Evolutionary conservation across 2,113 vertebrate species (phyloP).

Genomic region (Tetrax tetrax): DNA sequence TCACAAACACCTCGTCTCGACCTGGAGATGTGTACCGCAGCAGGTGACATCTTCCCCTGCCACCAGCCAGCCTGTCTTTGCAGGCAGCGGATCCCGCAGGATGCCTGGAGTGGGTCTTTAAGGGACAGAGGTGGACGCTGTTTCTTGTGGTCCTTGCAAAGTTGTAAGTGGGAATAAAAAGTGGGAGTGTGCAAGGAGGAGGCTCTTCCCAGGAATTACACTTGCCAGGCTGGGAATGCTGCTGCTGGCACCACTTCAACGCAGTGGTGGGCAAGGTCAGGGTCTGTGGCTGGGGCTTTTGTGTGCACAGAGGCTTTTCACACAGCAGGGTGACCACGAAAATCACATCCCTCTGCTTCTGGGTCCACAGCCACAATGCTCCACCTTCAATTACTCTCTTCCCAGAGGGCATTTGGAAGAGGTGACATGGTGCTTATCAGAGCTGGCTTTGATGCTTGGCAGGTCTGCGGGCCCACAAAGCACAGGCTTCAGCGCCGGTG

Average conservation of each 20-base stretch:
- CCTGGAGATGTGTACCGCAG: not conserved
- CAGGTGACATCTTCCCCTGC: not conserved
- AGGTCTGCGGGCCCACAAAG: not conserved
- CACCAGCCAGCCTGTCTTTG: not conserved
- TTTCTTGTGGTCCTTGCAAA: not conserved
- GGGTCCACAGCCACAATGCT: accelerated
- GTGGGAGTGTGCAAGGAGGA: not conserved
- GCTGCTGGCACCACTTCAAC: not conserved
- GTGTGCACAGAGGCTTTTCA: accelerated
- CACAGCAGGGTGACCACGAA: not conserved
- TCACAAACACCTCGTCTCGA: not conserved
- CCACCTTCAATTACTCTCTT: not conserved
- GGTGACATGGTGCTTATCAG: not conserved
- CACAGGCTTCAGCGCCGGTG: accelerated
- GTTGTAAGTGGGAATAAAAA: not conserved
- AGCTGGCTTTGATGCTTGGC: not conserved
- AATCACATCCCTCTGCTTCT: not conserved
- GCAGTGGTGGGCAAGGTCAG: not conserved
- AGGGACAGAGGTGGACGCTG: not conserved
- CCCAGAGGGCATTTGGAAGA: not conserved
- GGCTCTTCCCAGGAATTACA: not conserved
- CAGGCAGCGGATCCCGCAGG: not conserved
- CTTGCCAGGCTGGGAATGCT: not conserved
- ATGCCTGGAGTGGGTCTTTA: not conserved
- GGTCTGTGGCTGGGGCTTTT: accelerated